phyloP scores from a whole-genome alignment of 2,888 invertebrate species.

The Noctua comes region DNA sequence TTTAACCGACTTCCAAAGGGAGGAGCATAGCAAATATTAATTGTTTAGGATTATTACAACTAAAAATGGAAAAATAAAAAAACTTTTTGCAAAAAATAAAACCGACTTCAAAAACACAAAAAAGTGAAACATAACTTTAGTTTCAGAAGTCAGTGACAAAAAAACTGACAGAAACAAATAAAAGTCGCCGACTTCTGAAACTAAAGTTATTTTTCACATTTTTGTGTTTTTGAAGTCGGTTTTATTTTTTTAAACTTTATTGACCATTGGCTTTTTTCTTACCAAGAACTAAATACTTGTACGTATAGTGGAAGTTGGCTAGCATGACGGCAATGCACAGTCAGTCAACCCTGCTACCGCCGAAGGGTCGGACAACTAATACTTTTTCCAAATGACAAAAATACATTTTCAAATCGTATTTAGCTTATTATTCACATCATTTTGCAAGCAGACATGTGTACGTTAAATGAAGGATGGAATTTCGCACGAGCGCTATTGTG shows the following conservation, averaged over 20 bases:
- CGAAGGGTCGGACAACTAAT: not conserved
- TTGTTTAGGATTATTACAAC: no score
- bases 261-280: not conserved
- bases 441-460: constrained; percentile 53
- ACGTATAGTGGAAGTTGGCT: not conserved
- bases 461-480: constrained; percentile 54
- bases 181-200: no score
- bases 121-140: no score
- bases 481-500: constrained; percentile 56
- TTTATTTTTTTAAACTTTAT: not conserved
- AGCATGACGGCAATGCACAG: not conserved
- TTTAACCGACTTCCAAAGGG: no score
- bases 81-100: no score
- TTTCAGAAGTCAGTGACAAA: no score
- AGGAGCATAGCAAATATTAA: no score
- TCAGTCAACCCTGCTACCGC: not conserved
- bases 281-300: not conserved
- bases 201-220: no score
- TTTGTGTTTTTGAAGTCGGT: no score
- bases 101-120: no score
- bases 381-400: not conserved
- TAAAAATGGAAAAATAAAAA: no score
- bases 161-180: no score
- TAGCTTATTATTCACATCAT: constrained; percentile 51
- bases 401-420: not conserved